These are phyloP conservation scores for Eira barbara DNA, from an alignment of 2,113 vertebrate species.

Conservation along the genomic window DNA sequence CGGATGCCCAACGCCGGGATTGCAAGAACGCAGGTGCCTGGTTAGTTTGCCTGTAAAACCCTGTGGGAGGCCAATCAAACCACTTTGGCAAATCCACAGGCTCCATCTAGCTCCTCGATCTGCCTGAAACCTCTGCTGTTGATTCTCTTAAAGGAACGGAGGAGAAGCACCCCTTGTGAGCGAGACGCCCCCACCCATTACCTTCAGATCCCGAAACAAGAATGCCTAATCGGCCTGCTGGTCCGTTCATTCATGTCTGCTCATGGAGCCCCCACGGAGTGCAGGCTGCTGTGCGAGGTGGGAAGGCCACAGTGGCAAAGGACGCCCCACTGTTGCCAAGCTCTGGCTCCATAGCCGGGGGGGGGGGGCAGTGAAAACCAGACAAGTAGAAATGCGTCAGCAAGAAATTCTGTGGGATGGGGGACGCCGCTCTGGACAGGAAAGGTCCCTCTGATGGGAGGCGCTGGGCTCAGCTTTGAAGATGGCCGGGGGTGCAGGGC, in stretches of 20 bases:
- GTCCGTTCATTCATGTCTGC: neutral
- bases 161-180: neutral
- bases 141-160: neutral
- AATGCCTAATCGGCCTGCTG: neutral
- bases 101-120: neutral
- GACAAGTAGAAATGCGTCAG: neutral
- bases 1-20: neutral
- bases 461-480: neutral
- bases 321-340: neutral
- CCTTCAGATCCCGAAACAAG: neutral
- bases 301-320: neutral
- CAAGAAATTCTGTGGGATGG: neutral
- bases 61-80: neutral
- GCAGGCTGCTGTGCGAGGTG: neutral
- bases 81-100: neutral
- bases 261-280: no score
- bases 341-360: neutral
- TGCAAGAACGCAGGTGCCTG: neutral
- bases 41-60: neutral
- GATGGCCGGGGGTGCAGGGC: neutral
- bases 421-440: neutral
- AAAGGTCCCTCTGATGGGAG: neutral
- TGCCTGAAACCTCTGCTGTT: neutral
- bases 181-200: neutral
- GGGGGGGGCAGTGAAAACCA: neutral